phyloP scores from a whole-genome alignment of 2,113 vertebrate genomes.

The Dunckerocampus dactyliophorus region DNA sequence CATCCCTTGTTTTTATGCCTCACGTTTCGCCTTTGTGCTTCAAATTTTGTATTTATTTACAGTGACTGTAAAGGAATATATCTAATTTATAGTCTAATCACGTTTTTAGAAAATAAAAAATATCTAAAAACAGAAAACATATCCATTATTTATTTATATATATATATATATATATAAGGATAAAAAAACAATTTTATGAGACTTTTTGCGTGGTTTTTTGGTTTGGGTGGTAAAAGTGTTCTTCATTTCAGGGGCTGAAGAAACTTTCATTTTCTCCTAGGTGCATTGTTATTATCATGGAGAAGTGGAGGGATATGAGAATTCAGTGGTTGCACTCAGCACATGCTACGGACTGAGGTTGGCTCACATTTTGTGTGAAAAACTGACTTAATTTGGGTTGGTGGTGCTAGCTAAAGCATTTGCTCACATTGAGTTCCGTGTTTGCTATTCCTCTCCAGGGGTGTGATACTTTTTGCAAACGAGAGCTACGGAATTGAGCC shows the following conservation, averaged over 20 bases:
- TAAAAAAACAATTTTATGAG: too few relatives aligned
- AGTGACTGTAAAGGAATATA: too few relatives aligned
- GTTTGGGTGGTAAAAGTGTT: too few relatives aligned
- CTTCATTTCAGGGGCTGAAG: background rate
- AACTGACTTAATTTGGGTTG: background rate
- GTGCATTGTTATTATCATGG: constrained; percentile 71
- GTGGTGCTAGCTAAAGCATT: background rate
- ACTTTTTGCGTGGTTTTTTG: too few relatives aligned
- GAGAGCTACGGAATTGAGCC: constrained; percentile 69
- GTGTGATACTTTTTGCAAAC: constrained; percentile 66
- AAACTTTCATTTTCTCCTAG: constrained; percentile 28
- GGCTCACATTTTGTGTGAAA: background rate
- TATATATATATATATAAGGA: too few relatives aligned
- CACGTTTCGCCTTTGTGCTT: too few relatives aligned
- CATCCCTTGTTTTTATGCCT: too few relatives aligned
- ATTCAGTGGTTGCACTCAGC: constrained; percentile 71
- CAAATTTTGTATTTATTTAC: too few relatives aligned
- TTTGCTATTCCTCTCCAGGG: constrained; percentile 43
- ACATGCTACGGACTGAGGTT: constrained; percentile 74
- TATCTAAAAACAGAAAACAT: too few relatives aligned
- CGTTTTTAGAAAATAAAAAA: too few relatives aligned
- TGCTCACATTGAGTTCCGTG: background rate
- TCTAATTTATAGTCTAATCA: too few relatives aligned
- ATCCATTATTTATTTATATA: too few relatives aligned
- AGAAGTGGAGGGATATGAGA: constrained; percentile 63